Evolutionary conservation across 2,113 vertebrate species (phyloP), one percentile per base, ranked within the genome.

Genomic region (Tenebrosternarchus preto): DNA sequence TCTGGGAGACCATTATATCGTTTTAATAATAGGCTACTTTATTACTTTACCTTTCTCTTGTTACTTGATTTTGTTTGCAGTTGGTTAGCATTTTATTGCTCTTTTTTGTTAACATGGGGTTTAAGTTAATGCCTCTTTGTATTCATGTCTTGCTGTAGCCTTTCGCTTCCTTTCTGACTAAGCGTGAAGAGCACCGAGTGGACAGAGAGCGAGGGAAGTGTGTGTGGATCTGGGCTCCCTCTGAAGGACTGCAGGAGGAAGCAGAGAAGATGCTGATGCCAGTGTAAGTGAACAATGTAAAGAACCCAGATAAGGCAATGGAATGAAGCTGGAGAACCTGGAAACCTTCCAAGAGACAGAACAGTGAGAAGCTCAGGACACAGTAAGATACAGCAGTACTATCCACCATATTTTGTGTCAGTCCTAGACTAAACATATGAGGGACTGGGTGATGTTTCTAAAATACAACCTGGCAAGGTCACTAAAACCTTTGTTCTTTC

Each of bases 181-280:
- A 66, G 5, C 66, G 46, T 76, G 74, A 63, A 53, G 39, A 43
- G n/a, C 31, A n/a, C 19, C 16, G 63, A 66, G 29, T 36, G n/a
- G 64, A 22, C 19, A n/a, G 33, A 33, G 29, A 66, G 19, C 63
- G 33, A 68, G 64, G n/a, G 33, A 68, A 39, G 33, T 7, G 73
- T 50, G 50, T 19, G 36, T 60, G 46, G 74, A 76, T 76, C 60
- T 76, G 33, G 64, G 60, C 63, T 76, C 60, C 50, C 25, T 19
- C n/a, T 11, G 8, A 39, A 15, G 73, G 22, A 33, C 56, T 43
- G 31, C 36, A 36, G 36, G n/a, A 43, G 33, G 25, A 76, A 76
- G 19, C 50, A 27, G 36, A 31, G 39, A 22, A 76, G 60, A 76
- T 64, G 43, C 60, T 53, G 43, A 64, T 53, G 74, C 43, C 29